Percentiles rank a stretch among this genome's conserved stretches.
Evolutionary conservation across 2,888 invertebrate genomes (phyloP).

Genomic region (Tenthredo mesomela): DNA sequence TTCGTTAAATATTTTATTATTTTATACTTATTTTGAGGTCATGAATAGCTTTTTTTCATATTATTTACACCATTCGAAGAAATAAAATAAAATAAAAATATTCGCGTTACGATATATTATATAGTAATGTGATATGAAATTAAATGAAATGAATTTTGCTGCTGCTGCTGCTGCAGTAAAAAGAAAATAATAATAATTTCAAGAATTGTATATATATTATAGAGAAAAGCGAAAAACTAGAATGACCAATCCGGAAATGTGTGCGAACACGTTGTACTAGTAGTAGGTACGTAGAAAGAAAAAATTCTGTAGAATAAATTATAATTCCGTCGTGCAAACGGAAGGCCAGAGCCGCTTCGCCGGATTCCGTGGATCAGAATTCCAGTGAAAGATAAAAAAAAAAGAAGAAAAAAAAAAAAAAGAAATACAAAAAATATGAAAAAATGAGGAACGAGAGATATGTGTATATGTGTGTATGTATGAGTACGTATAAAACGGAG

Average conservation of each 20-base stretch:
- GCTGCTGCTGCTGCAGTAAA: background rate
- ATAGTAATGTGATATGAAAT: no score
- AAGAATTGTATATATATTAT: background rate
- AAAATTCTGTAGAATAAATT: constrained; percentile 36
- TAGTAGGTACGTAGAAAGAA: background rate
- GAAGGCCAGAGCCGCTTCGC: constrained; percentile 58
- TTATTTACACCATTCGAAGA: no score
- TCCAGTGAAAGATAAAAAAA: background rate
- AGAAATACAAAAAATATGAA: background rate
- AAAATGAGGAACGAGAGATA: background rate
- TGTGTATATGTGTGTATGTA: background rate
- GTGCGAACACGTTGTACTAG: background rate
- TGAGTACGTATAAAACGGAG: background rate
- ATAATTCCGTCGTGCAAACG: constrained; percentile 62
- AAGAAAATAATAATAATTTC: background rate
- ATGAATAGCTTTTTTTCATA: background rate
- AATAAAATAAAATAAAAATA: no score
- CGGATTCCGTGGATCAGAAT: constrained; percentile 51
- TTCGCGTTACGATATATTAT: background rate
- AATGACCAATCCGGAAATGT: constrained; percentile 3
- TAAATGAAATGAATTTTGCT: no score
- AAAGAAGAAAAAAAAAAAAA: background rate
- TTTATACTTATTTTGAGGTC: no score
- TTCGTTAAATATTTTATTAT: background rate
- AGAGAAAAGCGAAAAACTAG: background rate